These are phyloP conservation scores for Homalodisca vitripennis DNA, from an alignment of 1,140 invertebrate genomes.

Conservation along the genomic window DNA sequence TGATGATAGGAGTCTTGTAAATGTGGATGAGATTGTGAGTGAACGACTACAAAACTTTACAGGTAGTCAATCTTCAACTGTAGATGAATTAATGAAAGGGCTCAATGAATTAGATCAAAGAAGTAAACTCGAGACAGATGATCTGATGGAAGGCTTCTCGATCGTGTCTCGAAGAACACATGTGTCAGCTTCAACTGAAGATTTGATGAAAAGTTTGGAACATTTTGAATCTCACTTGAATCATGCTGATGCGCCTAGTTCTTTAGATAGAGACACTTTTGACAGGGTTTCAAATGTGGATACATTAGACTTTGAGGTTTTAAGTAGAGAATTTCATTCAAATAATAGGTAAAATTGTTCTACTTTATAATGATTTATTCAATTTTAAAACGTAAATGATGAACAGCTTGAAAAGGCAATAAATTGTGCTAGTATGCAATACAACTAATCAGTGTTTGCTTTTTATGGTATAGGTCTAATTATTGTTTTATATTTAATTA, in stretches of 20 bases:
- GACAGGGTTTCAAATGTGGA: slow-evolving; percentile 16
- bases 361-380: no score
- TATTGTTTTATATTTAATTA: no score
- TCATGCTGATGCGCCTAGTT: neutral
- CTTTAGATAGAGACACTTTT: slow-evolving; percentile 16
- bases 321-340: slow-evolving; percentile 30
- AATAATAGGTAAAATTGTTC: slow-evolving; percentile 24
- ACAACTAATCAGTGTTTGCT: no score
- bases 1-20: slow-evolving; percentile 1
- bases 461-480: no score
- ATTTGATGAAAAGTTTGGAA: slow-evolving; percentile 36
- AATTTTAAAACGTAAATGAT: no score
- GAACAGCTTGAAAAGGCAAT: no score
- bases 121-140: slow-evolving; percentile 2
- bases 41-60: slow-evolving; percentile 25
- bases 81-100: slow-evolving; percentile 31
- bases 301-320: slow-evolving; percentile 29
- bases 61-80: slow-evolving; percentile 9
- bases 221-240: slow-evolving; percentile 29
- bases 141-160: slow-evolving; percentile 26
- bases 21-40: slow-evolving; percentile 26
- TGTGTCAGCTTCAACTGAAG: slow-evolving; percentile 37
- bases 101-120: slow-evolving; percentile 14
- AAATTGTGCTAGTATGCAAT: no score
- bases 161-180: slow-evolving; percentile 1